Conservation (phyloP, 1,140 invertebrate genomes). For the Drosophila melanica region DNA sequence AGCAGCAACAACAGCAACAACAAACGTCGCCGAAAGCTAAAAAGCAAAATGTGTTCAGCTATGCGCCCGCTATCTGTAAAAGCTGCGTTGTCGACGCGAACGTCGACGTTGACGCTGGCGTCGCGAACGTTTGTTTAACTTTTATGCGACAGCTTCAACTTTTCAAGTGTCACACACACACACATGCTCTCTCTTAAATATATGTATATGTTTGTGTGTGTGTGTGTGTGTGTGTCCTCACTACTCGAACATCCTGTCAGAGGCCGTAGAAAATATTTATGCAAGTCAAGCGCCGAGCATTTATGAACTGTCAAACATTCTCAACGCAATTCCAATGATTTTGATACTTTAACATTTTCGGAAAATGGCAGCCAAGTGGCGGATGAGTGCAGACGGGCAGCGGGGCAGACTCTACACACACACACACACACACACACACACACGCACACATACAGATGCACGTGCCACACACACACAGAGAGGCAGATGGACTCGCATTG, state of each 20-base stretch:
- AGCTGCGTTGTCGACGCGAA: conserved; percentile 25
- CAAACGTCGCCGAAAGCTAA: conserved; percentile 47
- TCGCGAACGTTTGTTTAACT: conserved; percentile 76
- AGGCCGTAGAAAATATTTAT: conserved; percentile 80
- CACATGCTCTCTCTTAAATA: conserved; percentile 21
- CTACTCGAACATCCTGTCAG: background rate
- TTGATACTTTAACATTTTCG: conserved; percentile 84
- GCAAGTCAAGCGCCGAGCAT: conserved; percentile 82
- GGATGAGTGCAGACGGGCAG: conserved; percentile 1
- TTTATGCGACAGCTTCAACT: conserved; percentile 67
- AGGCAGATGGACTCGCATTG: conserved; percentile 37
- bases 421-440: conserved; percentile 26
- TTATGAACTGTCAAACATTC: conserved; percentile 84
- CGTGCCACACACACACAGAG: conserved; percentile 28
- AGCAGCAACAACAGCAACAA: conserved; percentile 29
- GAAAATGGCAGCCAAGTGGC: conserved; percentile 73
- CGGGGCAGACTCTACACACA: background rate
- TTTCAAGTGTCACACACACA: conserved; percentile 62
- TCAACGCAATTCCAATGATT: conserved; percentile 84
- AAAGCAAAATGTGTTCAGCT: conserved; percentile 46
- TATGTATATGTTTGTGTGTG: background rate
- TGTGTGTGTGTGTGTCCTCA: background rate
- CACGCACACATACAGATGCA: conserved; percentile 23
- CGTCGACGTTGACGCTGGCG: background rate
- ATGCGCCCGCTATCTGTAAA: conserved; percentile 57